Evolutionary conservation across 2,797 vertebrate genomes (phyloP), one percentile per base, ranked within the genome.

Genomic region (Prunella strophiata): DNA sequence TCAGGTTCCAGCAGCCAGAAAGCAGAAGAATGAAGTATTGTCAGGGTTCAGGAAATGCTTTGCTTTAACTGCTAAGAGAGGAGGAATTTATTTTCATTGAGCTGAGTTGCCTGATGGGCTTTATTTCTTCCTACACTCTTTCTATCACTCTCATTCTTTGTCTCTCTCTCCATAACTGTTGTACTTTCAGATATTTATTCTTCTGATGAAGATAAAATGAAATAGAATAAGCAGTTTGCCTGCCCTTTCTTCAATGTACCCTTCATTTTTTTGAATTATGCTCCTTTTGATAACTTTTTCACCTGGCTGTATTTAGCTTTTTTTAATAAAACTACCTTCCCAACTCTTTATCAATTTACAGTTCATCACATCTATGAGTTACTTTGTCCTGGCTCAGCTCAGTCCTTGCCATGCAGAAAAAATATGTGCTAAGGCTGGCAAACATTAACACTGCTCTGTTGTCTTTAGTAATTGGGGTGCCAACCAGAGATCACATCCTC

Each of bases 111-210:
- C 57, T 67, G 26, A 55, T 91, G 34, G 54, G 20, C 22, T 68
- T 88, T 96, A 72, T 76, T 92, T 93, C 83, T 93, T 96, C 86
- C 63, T 66, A 68, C 20, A 5, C 66, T 93, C 65, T 84, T 93
- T 88, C 20, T 3, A 2, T 83, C 40, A 47, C 19, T 67, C 76
- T 93, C 50, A 23, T 91, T 94, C 75, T 92, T 92, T 89, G 34
- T 90, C 23, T 57, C 20, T 89, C 29, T 30, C 15, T 36, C 8
- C 8, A 8, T 78, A 78, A 55, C 25, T 91, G 25, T 63, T 70
- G 30, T 52, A 47, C 63, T 89, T 79, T 50, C 48, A 89, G 30
- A 19, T 61, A 47, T 81, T 92, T 78, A 66, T 87, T 94, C 43
- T 92, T 61, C 59, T 70, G 58, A 36, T 90, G 70, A 87, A 96